phyloP scores from a whole-genome alignment of 2,888 invertebrate species.

The Ypsolopha sequella region DNA sequence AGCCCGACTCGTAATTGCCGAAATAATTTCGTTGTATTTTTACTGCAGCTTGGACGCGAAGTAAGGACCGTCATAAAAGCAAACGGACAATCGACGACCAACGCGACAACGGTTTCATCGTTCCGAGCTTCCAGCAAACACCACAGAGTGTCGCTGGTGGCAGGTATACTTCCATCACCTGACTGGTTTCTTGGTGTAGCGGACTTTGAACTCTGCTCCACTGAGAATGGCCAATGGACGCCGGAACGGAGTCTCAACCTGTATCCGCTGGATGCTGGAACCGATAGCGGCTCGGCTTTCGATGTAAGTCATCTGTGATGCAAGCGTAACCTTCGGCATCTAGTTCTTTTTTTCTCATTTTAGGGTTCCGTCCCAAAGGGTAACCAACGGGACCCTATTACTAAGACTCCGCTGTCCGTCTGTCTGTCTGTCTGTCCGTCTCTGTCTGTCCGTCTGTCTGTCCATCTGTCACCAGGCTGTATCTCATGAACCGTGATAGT shows the following conservation, averaged over 20 bases:
- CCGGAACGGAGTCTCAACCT: constrained; percentile 84
- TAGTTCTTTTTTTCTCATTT: too few relatives aligned
- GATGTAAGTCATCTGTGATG: constrained; percentile 76
- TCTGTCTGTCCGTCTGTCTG: too few relatives aligned
- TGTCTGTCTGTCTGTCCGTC: too few relatives aligned
- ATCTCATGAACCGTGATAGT: too few relatives aligned
- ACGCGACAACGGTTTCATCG: constrained; percentile 35
- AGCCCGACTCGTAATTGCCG: background rate
- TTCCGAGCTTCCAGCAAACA: constrained; percentile 43
- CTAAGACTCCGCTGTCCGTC: too few relatives aligned
- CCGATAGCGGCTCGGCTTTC: constrained; percentile 92
- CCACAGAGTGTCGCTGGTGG: constrained; percentile 47
- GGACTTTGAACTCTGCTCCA: constrained; percentile 89
- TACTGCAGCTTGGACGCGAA: constrained; percentile 29
- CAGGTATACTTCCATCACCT: constrained; percentile 74
- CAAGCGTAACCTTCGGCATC: too few relatives aligned
- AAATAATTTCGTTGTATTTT: background rate
- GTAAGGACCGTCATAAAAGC: constrained; percentile 57
- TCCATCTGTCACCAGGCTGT: too few relatives aligned
- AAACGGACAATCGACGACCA: constrained; percentile 34
- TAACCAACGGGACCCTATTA: too few relatives aligned
- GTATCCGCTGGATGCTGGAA: constrained; percentile 96
- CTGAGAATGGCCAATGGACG: constrained; percentile 78
- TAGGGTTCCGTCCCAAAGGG: too few relatives aligned
- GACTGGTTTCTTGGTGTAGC: constrained; percentile 98